Evolutionary conservation across 2,797 vertebrate species (phyloP).

Genomic region (Rhynchonycteris naso): DNA sequence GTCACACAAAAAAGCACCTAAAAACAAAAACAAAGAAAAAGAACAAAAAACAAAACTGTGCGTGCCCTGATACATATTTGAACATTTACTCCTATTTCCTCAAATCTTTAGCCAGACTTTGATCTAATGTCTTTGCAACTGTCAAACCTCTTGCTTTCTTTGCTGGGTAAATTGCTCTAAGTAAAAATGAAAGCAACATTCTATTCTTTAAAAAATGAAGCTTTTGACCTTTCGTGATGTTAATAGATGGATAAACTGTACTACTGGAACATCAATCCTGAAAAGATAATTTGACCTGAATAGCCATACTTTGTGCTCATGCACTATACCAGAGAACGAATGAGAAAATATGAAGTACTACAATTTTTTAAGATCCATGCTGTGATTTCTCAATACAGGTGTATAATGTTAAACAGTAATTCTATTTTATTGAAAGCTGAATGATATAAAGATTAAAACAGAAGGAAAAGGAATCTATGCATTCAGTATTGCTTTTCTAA

Average conservation of each 20-base stretch:
- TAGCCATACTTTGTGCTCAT: slow-evolving; percentile 38
- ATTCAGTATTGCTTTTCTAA: slow-evolving; percentile 9
- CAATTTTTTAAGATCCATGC: slow-evolving; percentile 63
- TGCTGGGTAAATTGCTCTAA: slow-evolving; percentile 52
- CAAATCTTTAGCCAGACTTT: slow-evolving; percentile 28
- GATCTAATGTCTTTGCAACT: slow-evolving; percentile 31
- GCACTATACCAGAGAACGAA: neutral
- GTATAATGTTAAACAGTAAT: slow-evolving; percentile 66
- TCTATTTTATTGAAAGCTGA: slow-evolving; percentile 52
- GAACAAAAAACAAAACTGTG: neutral
- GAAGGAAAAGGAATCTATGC: slow-evolving; percentile 8
- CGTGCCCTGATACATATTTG: neutral
- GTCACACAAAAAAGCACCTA: no score
- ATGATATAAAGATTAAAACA: slow-evolving; percentile 53
- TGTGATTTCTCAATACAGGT: slow-evolving; percentile 68
- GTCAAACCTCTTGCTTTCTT: slow-evolving; percentile 54
- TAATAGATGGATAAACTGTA: slow-evolving; percentile 65
- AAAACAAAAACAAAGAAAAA: no score
- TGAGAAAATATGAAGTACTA: slow-evolving; percentile 41
- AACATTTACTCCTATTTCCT: neutral
- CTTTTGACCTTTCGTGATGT: slow-evolving; percentile 66
- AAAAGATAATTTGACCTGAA: slow-evolving; percentile 74
- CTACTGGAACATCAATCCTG: slow-evolving; percentile 57
- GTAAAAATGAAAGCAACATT: slow-evolving; percentile 63
- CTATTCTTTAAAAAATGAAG: slow-evolving; percentile 61